Base-by-base conservation (phyloP, 1,140 invertebrate species). In the Choristoneura fumiferana region DNA sequence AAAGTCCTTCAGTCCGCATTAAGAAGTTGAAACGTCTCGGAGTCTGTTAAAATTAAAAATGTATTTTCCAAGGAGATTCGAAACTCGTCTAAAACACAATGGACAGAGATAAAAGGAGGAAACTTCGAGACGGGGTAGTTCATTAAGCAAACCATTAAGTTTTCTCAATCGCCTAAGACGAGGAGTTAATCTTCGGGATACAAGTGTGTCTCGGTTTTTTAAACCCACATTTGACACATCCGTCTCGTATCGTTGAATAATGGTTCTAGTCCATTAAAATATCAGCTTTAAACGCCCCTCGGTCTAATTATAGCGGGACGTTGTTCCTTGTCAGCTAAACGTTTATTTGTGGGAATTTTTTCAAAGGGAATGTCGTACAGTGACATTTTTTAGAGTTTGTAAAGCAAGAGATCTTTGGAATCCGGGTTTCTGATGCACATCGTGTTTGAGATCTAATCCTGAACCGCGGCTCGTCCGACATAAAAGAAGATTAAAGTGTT, bases 321-420 rank as follows among this genome's bases (percentile, higher is more conserved):
- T 53, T 57, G 49, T 60, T 45, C 60, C 65, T 49, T 60, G 69
- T 68, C 73, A 74, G 66, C 60, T 66, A 65, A 62, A 68, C 73
- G 69, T 79, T 75, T 78, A 76, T 78, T 78, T 78, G 69, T 76
- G 69, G 65, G 65, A 66, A 65, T 68, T 66, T 70, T 75, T 66
- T 69, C 63, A 59, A 36, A 52, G 45, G 63, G 64, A 62, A 64
- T 63, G 62, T 57, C 38, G 59, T 59, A 60, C 59, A 34, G 63
- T 54, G 22, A 29, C 22, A 63, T 62, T 64, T 58, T 53, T 49
- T 33, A 13, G 9, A 3, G 22, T 29, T 29, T 29, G 22, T 29
- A 29, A 29, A 29, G 22, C 22, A 29, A n/a, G 43, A 18, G 15
- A 9, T 45, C 18, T 45, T 9, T 45, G 17, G 43, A 49, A 49